Evolutionary conservation across 2,797 vertebrate species (phyloP).

Genomic region (Cercopithecus neglectus): DNA sequence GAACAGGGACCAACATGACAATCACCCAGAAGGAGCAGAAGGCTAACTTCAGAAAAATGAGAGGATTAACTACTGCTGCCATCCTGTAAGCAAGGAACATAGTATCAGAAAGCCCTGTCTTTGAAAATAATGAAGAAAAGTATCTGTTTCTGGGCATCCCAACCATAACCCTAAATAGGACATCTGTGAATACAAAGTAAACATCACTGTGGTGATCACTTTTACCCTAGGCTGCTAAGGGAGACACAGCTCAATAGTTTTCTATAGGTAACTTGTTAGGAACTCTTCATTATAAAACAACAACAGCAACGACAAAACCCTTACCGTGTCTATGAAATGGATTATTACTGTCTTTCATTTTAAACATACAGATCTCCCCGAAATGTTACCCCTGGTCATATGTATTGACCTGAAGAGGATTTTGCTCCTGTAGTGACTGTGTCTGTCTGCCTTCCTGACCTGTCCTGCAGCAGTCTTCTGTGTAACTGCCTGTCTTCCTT

Average conservation of each 20-base stretch:
- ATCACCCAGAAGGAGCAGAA: neutral
- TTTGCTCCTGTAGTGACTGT: neutral
- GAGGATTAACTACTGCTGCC: neutral
- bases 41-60: neutral
- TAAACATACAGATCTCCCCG: neutral
- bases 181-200: neutral
- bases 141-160: neutral
- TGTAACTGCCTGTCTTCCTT: constrained; percentile 62
- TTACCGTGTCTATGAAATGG: neutral
- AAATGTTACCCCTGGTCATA: neutral
- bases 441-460: neutral
- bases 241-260: neutral
- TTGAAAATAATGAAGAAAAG: neutral
- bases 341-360: neutral
- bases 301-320: neutral
- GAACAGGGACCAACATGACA: neutral
- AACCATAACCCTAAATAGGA: neutral
- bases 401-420: neutral
- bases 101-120: neutral
- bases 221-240: neutral
- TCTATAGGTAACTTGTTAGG: neutral
- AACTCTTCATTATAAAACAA: neutral
- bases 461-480: neutral
- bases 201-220: neutral
- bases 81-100: neutral